Percentiles rank a stretch among this genome's conserved stretches.
phyloP scores from a whole-genome alignment of 2,113 vertebrate species.

The Sciurus niger region DNA sequence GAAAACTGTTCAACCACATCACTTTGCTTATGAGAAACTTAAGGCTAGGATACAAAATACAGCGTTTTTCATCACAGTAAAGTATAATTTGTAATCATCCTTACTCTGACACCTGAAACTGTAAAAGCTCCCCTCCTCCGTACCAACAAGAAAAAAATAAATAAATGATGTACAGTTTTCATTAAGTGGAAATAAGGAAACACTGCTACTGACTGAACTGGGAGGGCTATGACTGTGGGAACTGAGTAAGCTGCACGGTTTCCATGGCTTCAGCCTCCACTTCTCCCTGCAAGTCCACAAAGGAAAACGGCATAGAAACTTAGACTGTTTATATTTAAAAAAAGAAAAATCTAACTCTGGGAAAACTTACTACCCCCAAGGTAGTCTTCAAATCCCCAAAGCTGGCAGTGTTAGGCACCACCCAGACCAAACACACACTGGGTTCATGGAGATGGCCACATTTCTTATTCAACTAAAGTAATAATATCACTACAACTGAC shows the following conservation, averaged over 20 bases:
- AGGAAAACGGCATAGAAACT: constrained; percentile 65
- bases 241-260: constrained; percentile 25
- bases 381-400: constrained; percentile 71
- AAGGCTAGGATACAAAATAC: not conserved
- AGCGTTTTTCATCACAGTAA: not conserved
- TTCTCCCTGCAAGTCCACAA: constrained; percentile 59
- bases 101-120: not conserved
- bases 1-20: not conserved
- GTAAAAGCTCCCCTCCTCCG: not conserved
- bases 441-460: not conserved
- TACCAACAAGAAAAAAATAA: constrained; percentile 57
- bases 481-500: not conserved
- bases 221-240: constrained; percentile 50
- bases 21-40: not conserved
- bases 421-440: not conserved
- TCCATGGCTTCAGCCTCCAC: constrained; percentile 75
- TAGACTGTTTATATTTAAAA: constrained; percentile 22
- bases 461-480: not conserved
- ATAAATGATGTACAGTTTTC: not conserved
- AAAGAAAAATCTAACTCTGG: constrained; percentile 60
- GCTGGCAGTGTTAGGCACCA: not conserved
- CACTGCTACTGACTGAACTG: not conserved
- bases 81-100: not conserved
- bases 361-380: constrained; percentile 71
- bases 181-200: not conserved